These are phyloP conservation scores for Megastigmus dorsalis DNA, from an alignment of 2,888 invertebrate genomes.

Conservation along the genomic window DNA sequence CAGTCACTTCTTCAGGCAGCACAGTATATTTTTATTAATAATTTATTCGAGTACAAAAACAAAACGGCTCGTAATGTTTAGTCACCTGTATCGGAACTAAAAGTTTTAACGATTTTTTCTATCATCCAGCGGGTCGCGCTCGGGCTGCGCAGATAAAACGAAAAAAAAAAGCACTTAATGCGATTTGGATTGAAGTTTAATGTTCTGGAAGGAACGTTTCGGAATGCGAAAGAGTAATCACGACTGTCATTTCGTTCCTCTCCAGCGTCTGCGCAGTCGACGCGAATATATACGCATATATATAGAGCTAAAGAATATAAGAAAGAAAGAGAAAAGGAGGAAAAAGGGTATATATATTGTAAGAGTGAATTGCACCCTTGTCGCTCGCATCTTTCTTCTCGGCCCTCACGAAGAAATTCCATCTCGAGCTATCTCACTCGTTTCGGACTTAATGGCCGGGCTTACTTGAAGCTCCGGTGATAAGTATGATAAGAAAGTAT, in stretches of 20 bases:
- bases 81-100: background rate
- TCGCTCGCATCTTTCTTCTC: conserved; percentile 35
- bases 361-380: conserved; percentile 43
- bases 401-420: conserved; percentile 42
- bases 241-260: conserved; percentile 60
- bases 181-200: conserved; percentile 53
- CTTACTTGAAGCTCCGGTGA: conserved; percentile 30
- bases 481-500: conserved; percentile 50
- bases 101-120: conserved; percentile 44
- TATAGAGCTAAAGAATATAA: conserved; percentile 42
- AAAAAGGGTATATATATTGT: conserved; percentile 53
- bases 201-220: conserved; percentile 57
- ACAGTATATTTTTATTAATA: no score
- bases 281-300: conserved; percentile 15
- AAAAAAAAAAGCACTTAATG: conserved; percentile 42
- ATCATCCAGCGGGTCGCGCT: no score
- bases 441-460: conserved; percentile 42
- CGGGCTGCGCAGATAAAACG: conserved; percentile 35
- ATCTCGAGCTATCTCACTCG: conserved; percentile 50
- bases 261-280: conserved; percentile 17
- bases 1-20: no score
- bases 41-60: background rate
- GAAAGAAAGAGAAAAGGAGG: conserved; percentile 37
- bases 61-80: background rate
- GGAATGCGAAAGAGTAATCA: conserved; percentile 65